Conservation (phyloP, 1,140 invertebrate species). For the Drosophila sulfurigaster region DNA sequence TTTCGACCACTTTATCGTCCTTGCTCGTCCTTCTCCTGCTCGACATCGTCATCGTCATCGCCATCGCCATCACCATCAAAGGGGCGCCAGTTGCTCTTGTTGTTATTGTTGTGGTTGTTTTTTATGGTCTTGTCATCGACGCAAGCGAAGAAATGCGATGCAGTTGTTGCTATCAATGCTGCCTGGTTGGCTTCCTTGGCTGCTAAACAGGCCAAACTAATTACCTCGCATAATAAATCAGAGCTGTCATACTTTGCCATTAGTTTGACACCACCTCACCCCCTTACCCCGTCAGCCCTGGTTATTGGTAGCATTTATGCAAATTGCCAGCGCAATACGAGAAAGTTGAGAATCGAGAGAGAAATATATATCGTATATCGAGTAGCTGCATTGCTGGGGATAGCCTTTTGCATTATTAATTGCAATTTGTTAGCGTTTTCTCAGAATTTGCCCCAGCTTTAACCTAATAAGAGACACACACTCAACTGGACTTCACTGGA, state of each 20-base stretch:
- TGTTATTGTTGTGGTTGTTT: conserved; percentile 5
- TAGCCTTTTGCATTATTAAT: conserved; percentile 74
- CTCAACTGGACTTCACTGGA: neutral
- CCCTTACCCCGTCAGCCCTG: neutral
- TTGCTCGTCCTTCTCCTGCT: neutral
- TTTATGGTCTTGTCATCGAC: conserved; percentile 38
- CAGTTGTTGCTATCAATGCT: conserved; percentile 53
- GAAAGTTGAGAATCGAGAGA: conserved; percentile 7
- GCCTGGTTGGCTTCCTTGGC: conserved; percentile 13
- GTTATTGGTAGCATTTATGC: conserved; percentile 72
- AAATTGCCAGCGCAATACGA: conserved; percentile 62
- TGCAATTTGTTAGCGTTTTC: conserved; percentile 77
- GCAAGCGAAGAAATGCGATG: conserved; percentile 61
- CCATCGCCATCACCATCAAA: neutral
- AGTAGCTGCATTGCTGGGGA: conserved; percentile 30
- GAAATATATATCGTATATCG: conserved; percentile 15
- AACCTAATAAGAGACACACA: conserved; percentile 59
- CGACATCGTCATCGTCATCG: conserved; percentile 10
- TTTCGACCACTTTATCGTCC: conserved; percentile 47
- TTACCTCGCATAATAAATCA: conserved; percentile 80
- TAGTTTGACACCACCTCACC: conserved; percentile 64
- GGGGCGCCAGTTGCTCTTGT: conserved; percentile 16
- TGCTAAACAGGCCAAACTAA: conserved; percentile 78
- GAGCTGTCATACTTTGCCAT: conserved; percentile 77
- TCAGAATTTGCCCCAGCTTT: conserved; percentile 44